Evolutionary conservation across 2,113 vertebrate species (phyloP).

Genomic region (Menidia beryllina): DNA sequence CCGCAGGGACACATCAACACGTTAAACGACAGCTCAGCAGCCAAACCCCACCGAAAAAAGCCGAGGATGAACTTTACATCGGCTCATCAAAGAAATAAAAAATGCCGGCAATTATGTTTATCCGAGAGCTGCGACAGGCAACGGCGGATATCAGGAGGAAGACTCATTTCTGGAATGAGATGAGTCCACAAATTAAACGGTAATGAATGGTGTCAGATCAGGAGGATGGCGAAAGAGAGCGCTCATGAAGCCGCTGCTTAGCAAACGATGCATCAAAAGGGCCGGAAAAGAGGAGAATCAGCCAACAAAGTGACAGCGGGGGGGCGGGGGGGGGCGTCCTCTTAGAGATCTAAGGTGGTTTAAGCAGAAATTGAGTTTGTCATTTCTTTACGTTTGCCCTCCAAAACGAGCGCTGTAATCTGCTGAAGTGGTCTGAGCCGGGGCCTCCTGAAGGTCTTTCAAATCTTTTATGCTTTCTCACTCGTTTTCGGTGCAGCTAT

Average conservation of each 20-base stretch:
- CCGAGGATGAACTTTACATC: constrained; percentile 45
- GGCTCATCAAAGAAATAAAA: constrained; percentile 18
- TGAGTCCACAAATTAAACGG: constrained; percentile 34
- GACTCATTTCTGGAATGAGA: constrained; percentile 47
- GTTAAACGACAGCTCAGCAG: constrained; percentile 37
- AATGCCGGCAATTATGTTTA: constrained; percentile 47
- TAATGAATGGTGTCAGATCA: constrained; percentile 15
- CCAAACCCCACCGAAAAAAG: constrained; percentile 8
- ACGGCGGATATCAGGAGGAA: neutral
- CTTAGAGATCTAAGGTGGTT: constrained; percentile 26
- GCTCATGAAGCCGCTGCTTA: neutral
- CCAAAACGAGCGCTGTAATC: neutral
- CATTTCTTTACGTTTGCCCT: neutral
- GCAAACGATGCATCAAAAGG: constrained; percentile 27
- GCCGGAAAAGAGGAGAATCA: neutral
- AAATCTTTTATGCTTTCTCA: neutral
- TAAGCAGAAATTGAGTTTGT: constrained; percentile 44
- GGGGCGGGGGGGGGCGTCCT: constrained; percentile 4
- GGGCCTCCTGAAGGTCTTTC: neutral
- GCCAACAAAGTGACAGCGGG: constrained; percentile 8
- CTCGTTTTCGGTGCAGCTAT: neutral
- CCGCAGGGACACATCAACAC: constrained; percentile 34
- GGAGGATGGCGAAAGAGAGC: constrained; percentile 10
- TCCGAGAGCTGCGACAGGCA: constrained; percentile 23
- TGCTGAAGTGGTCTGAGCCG: neutral